phyloP scores from a whole-genome alignment of 2,888 invertebrate genomes.

The Metellina segmentata region DNA sequence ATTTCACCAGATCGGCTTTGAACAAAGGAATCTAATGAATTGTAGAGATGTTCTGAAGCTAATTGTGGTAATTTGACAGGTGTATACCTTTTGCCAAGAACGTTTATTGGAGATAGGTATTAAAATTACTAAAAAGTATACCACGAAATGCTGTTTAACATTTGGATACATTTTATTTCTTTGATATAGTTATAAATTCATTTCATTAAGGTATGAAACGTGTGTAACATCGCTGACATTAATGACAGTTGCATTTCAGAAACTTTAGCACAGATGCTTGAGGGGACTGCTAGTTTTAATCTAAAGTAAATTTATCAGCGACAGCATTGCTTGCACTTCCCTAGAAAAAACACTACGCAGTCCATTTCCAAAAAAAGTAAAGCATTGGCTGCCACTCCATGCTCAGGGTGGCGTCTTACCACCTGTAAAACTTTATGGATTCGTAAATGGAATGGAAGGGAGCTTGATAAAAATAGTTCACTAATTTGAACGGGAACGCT shows the following conservation, averaged over 20 bases:
- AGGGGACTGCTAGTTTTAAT: neutral
- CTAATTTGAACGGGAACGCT: neutral
- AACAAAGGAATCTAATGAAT: too few species aligned
- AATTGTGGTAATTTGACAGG: too few species aligned
- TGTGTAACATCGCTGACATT: neutral
- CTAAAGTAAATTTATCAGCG: neutral
- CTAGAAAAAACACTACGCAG: neutral
- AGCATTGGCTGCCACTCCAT: neutral
- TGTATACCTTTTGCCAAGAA: too few species aligned
- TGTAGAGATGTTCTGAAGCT: too few species aligned
- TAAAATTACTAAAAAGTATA: too few species aligned
- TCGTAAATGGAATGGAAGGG: conserved; percentile 41
- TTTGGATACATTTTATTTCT: too few species aligned
- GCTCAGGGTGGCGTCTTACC: conserved; percentile 56
- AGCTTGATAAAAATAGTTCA: conserved; percentile 15
- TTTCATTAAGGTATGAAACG: too few species aligned
- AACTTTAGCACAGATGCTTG: neutral
- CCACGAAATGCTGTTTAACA: too few species aligned
- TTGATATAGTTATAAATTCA: too few species aligned
- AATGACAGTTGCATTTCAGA: neutral
- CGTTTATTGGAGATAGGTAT: too few species aligned
- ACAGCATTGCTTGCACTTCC: neutral
- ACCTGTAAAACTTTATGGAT: conserved; percentile 60
- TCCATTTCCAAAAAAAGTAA: neutral
- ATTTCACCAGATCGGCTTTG: too few species aligned